Evolutionary conservation across 35 echinoderm and acorn worm species (phyloP).

Genomic region (Apostichopus parvimensis): DNA sequence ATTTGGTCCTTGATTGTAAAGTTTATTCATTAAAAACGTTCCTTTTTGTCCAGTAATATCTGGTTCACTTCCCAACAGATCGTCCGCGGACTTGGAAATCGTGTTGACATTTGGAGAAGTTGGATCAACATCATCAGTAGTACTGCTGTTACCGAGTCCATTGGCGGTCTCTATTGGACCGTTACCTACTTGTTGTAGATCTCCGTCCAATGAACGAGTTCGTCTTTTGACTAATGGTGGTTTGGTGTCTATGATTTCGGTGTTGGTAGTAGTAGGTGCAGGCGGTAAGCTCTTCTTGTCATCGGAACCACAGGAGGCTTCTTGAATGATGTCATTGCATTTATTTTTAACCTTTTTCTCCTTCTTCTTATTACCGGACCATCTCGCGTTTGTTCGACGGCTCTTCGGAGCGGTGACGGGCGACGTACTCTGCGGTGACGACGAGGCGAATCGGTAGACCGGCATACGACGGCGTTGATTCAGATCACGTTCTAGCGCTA

Average conservation of each 20-base stretch:
- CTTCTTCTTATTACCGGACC: conserved; percentile 21
- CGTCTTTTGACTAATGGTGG: conserved; percentile 6
- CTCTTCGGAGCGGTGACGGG: conserved; percentile 25
- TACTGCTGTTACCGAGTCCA: neutral
- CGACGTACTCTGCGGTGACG: conserved; percentile 39
- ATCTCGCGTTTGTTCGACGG: conserved; percentile 9
- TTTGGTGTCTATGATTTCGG: neutral
- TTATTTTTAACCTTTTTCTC: neutral
- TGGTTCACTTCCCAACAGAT: conserved; percentile 5
- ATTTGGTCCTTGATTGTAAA: conserved; percentile 32
- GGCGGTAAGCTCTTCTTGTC: neutral
- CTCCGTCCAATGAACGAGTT: conserved; percentile 39
- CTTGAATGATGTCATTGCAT: conserved; percentile 20
- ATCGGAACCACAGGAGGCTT: neutral
- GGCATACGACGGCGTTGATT: conserved; percentile 69
- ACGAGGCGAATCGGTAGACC: conserved; percentile 72
- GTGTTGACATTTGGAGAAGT: neutral
- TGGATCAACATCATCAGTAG: neutral
- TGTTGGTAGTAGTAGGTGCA: neutral
- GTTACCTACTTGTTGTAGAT: neutral
- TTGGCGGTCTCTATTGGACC: neutral
- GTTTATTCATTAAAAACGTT: neutral
- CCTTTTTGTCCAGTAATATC: neutral
- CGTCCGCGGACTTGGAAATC: conserved; percentile 40
- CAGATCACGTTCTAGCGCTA: conserved; percentile 69